Conservation (phyloP, 92 coral and sea anemone species). For the Hydrozoanthus gracilis region DNA sequence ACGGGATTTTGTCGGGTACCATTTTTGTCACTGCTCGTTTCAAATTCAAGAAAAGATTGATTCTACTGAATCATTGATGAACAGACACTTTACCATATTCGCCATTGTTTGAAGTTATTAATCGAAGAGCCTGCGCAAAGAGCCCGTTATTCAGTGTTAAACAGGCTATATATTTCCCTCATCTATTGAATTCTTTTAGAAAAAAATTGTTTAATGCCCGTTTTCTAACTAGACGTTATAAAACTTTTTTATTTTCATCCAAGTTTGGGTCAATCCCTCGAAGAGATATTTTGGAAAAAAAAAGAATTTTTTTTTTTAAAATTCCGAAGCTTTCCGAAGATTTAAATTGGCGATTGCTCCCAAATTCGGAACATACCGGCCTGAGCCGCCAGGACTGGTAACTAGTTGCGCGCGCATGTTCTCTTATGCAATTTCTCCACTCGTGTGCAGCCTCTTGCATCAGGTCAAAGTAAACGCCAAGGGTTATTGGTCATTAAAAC, state of each 20-base stretch:
- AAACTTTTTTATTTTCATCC: too few relatives aligned
- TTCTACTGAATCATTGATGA: slow-evolving; percentile 17
- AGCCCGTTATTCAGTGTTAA: too few relatives aligned
- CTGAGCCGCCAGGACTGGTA: neutral
- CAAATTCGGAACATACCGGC: slow-evolving; percentile 13
- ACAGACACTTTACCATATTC: neutral
- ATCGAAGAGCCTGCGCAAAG: neutral
- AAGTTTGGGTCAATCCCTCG: too few relatives aligned
- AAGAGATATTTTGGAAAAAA: too few relatives aligned
- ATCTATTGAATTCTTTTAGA: too few relatives aligned
- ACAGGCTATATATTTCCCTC: too few relatives aligned
- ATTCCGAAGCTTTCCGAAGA: slow-evolving; percentile 18
- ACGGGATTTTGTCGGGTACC: slow-evolving; percentile 10
- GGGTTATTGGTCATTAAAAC: neutral
- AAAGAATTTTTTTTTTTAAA: too few relatives aligned
- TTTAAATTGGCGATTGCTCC: neutral
- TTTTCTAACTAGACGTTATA: too few relatives aligned
- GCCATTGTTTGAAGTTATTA: neutral
- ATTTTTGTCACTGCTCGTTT: slow-evolving; percentile 30
- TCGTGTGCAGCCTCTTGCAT: slow-evolving; percentile 41
- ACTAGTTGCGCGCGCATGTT: slow-evolving; percentile 32
- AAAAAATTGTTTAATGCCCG: too few relatives aligned
- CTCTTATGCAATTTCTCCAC: slow-evolving; percentile 10
- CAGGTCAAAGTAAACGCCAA: neutral
- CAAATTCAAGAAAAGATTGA: neutral